Evolutionary conservation across 2,113 vertebrate species (phyloP).

Genomic region (Petromus typicus): DNA sequence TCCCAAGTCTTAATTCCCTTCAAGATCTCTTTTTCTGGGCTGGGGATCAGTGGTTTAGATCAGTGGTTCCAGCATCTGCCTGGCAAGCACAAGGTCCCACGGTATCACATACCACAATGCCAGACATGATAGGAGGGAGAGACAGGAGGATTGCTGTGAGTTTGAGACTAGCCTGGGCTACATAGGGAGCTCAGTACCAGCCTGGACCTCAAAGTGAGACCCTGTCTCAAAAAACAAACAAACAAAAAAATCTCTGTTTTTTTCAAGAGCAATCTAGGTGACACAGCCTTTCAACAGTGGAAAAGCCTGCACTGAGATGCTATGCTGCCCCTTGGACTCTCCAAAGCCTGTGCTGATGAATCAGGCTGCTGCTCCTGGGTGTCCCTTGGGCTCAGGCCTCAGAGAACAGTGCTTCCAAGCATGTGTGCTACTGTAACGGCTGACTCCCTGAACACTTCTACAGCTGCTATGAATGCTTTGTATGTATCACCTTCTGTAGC

Average conservation of each 20-base stretch:
- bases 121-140: no score
- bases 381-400: not conserved
- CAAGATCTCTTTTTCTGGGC: not conserved
- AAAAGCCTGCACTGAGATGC: not conserved
- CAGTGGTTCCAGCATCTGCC: no score
- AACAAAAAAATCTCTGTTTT: no score
- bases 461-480: not conserved
- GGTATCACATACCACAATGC: no score
- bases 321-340: not conserved
- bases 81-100: no score
- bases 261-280: not conserved
- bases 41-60: no score
- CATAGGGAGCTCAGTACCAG: no score
- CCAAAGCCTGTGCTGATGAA: not conserved
- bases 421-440: not conserved
- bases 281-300: not conserved
- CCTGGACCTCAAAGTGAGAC: no score
- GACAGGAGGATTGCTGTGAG: no score
- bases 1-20: not conserved
- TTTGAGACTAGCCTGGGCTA: no score
- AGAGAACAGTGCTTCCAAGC: not conserved
- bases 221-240: no score
- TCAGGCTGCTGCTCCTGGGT: not conserved
- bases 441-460: not conserved
- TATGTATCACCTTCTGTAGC: not conserved